Evolutionary conservation across 35 echinoderm and acorn worm genomes (phyloP).

Genomic region (Heliocidaris tuberculata): DNA sequence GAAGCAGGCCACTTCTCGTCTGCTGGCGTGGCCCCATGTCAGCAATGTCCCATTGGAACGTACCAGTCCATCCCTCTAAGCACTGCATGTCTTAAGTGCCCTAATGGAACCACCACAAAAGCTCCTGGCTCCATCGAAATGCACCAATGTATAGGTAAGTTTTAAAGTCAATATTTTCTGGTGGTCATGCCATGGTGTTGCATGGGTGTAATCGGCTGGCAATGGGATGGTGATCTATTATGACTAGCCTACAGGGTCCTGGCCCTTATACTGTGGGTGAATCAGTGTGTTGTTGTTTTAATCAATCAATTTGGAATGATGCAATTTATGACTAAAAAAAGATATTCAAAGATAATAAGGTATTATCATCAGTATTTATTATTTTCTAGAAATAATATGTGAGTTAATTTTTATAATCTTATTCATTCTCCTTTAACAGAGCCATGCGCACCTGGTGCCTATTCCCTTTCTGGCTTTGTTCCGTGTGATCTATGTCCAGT

Average conservation of each 20-base stretch:
- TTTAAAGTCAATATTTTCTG: no score
- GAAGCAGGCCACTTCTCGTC: constrained; percentile 25
- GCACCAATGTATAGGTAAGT: neutral
- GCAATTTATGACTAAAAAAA: no score
- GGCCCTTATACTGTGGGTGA: no score
- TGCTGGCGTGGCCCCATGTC: constrained; percentile 42
- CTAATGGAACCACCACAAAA: constrained; percentile 14
- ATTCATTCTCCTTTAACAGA: neutral
- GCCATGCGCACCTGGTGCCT: constrained; percentile 37
- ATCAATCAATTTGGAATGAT: no score
- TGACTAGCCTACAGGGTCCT: no score
- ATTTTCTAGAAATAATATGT: no score
- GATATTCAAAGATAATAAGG: no score
- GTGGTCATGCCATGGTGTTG: no score
- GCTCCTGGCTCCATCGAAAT: neutral
- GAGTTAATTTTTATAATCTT: neutral
- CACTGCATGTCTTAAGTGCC: constrained; percentile 45
- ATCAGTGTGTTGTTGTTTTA: no score
- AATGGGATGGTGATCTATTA: no score
- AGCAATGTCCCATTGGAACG: constrained; percentile 4
- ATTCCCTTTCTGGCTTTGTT: constrained; percentile 31
- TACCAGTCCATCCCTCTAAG: constrained; percentile 36
- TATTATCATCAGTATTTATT: no score
- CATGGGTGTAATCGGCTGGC: no score
- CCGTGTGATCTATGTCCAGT: constrained; percentile 51